Base-by-base conservation (phyloP, 1,140 invertebrate genomes). In the Chlorops oryzae region DNA sequence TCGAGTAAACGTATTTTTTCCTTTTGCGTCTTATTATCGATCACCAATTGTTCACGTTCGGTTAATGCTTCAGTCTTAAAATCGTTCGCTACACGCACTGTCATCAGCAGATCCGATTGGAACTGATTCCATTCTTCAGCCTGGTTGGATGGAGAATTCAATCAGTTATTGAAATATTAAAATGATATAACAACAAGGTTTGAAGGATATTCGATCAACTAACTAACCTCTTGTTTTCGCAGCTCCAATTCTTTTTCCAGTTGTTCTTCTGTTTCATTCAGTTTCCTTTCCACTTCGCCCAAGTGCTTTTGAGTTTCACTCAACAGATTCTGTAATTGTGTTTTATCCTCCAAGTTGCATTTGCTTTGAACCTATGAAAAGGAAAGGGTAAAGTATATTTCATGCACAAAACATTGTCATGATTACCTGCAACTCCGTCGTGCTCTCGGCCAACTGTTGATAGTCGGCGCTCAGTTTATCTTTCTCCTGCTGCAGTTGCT, bases 31-130 rank as follows among this genome's bases (percentile, higher is more conserved):
- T 86, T 85, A 73, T 94, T 94, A 64, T 95, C 90, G 57, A 84
- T 75, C 24, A 87, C 80, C 6, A 94, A 76, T 52, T 84, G 80
- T 65, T 95, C 90, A 51, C 89, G 76, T 59, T 92, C 87, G 46
- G 83, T 79, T 63, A 90, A 86, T 0, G 88, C 86, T 71, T 91
- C 88, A 20, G 86, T 89, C 70, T 93, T 92, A 73, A 96, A 93
- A 68, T 96, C 91, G 73, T 96, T 95, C 10, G 93, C 92, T 7
- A 96, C 92, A 17, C 92, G 79, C 0, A 97, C 93, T 0, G 92
- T 92, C 75, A 90, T 91, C 23, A 95, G 75, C 1, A 97, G 77
- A 74, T 97, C 93, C 50, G 84, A 84, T 70, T 96, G 91, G 76
- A 96, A 96, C 68, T 93, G 89, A 59, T 88, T 83, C 93, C 92